Percentiles rank a stretch among this genome's conserved stretches.
phyloP scores from a whole-genome alignment of 2,888 invertebrate species.

The Aromia moschata region DNA sequence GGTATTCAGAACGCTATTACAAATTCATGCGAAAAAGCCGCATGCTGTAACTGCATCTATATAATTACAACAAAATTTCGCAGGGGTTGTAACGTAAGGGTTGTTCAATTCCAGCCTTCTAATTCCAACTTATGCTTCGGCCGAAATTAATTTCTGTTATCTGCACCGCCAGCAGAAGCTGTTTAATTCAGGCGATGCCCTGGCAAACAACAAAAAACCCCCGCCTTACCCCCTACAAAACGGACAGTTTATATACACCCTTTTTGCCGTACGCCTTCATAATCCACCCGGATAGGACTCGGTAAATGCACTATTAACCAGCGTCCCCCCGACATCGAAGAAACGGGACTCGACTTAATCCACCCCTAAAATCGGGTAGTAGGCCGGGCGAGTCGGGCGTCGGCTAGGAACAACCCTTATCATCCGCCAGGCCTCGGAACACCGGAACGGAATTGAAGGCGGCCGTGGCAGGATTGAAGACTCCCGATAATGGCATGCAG shows the following conservation, averaged over 20 bases:
- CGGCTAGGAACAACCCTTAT: constrained; percentile 26
- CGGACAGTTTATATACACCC: not conserved
- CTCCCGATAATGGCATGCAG: constrained; percentile 30
- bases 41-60: no score
- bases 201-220: no score
- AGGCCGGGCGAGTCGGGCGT: constrained; percentile 15
- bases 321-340: constrained; percentile 12
- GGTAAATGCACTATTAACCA: constrained; percentile 17
- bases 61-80: no score
- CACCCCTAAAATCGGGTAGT: constrained; percentile 8
- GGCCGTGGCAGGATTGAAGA: constrained; percentile 15
- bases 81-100: no score
- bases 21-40: no score
- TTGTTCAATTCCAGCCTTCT: no score
- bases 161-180: no score
- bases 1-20: no score
- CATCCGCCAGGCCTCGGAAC: constrained; percentile 18
- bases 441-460: constrained; percentile 26
- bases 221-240: not conserved
- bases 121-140: no score
- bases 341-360: constrained; percentile 12
- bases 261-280: constrained; percentile 8
- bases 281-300: constrained; percentile 6
- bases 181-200: no score
- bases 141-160: no score